Evolutionary conservation across 2,113 vertebrate species (phyloP).

Genomic region (Irena cyanogastra): DNA sequence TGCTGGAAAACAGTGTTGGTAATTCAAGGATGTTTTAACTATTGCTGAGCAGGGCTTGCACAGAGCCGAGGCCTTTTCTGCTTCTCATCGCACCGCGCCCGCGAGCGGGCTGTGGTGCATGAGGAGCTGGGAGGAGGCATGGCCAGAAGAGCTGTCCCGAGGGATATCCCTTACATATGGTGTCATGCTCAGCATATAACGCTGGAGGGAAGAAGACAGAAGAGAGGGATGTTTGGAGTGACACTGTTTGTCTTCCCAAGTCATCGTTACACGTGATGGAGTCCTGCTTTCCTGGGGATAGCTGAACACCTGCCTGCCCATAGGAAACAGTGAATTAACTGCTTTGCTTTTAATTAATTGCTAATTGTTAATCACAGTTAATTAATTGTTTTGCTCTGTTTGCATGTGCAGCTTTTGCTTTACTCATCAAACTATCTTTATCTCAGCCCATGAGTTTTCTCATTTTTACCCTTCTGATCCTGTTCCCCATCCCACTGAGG

Average conservation of each 20-base stretch:
- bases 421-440: not conserved
- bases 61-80: not conserved
- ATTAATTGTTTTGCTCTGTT: not conserved
- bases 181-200: not conserved
- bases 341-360: too few species aligned
- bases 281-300: not conserved
- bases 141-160: not conserved
- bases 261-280: rapidly evolving
- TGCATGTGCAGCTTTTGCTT: not conserved
- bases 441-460: not conserved
- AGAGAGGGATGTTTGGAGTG: not conserved
- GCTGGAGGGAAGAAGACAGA: not conserved
- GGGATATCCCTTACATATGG: not conserved
- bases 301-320: not conserved
- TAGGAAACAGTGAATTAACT: not conserved
- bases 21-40: not conserved
- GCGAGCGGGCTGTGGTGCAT: not conserved
- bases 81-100: not conserved
- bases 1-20: not conserved
- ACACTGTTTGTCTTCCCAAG: not conserved
- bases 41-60: not conserved
- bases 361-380: too few species aligned
- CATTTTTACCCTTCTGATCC: not conserved
- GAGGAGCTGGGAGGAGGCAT: not conserved
- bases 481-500: not conserved